These are phyloP conservation scores for Drosophila lacicola DNA, from an alignment of 2,888 invertebrate species.

Conservation along the genomic window DNA sequence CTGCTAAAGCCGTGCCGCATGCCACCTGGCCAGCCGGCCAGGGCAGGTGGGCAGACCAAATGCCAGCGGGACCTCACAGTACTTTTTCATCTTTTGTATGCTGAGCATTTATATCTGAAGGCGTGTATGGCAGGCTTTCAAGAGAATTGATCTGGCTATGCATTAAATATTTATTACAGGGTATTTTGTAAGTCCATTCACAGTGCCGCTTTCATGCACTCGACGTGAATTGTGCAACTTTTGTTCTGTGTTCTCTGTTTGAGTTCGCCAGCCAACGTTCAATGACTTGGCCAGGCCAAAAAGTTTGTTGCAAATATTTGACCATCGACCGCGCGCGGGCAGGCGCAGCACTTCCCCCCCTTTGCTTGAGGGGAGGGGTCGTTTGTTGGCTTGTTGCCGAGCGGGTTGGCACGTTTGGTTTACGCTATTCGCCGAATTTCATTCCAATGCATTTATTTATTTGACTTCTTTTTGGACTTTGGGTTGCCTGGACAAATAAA, in stretches of 20 bases:
- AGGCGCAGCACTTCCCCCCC: slow-evolving; percentile 33
- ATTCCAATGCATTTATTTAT: slow-evolving; percentile 77
- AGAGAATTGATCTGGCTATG: slow-evolving; percentile 5
- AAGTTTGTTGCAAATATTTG: slow-evolving; percentile 80
- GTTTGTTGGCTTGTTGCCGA: slow-evolving; percentile 52
- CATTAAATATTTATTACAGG: slow-evolving; percentile 36
- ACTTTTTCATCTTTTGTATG: slow-evolving; percentile 5
- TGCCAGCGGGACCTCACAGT: slow-evolving; percentile 21
- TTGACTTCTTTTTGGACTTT: slow-evolving; percentile 61
- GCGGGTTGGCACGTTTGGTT: slow-evolving; percentile 56
- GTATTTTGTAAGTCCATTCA: slow-evolving; percentile 30
- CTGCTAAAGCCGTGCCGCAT: slow-evolving; percentile 24
- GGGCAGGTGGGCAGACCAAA: no score
- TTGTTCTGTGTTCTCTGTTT: slow-evolving; percentile 58
- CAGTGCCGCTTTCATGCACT: slow-evolving; percentile 12
- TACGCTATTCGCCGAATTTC: slow-evolving; percentile 48
- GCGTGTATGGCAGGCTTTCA: neutral
- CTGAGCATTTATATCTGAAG: slow-evolving; percentile 7
- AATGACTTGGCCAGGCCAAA: slow-evolving; percentile 72
- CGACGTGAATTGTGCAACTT: slow-evolving; percentile 34
- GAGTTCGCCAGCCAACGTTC: slow-evolving; percentile 71
- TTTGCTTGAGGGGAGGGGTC: neutral
- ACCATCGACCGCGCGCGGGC: slow-evolving; percentile 64
- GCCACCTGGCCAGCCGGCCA: slow-evolving; percentile 44
- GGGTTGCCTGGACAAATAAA: slow-evolving; percentile 47